phyloP scores from a whole-genome alignment of 2,888 invertebrate genomes.

The Sylvicola cinctus region DNA sequence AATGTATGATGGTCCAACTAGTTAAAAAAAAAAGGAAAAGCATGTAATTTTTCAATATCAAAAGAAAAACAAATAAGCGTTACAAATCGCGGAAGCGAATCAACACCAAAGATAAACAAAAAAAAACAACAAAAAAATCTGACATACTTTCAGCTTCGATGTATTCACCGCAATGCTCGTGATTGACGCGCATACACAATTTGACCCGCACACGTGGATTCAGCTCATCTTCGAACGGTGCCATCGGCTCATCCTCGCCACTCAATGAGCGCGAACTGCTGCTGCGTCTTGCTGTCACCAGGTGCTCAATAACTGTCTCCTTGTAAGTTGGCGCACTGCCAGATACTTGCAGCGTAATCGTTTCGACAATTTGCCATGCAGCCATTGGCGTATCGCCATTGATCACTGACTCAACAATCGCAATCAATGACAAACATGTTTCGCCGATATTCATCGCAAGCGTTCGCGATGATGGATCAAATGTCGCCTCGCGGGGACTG shows the following conservation, averaged over 20 bases:
- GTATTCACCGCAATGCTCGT: constrained; percentile 66
- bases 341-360: constrained; percentile 47
- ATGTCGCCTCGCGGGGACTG: constrained; percentile 58
- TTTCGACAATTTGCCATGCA: constrained; percentile 51
- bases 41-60: constrained; percentile 5
- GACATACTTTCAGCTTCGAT: constrained; percentile 66
- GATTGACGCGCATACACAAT: constrained; percentile 59
- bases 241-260: constrained; percentile 30
- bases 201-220: constrained; percentile 55
- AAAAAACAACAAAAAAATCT: constrained; percentile 1
- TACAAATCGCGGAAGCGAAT: constrained; percentile 4
- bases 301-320: constrained; percentile 44
- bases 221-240: constrained; percentile 36
- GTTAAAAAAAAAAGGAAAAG: constrained; percentile 6
- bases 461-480: constrained; percentile 54
- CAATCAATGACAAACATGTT: constrained; percentile 57
- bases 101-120: neutral
- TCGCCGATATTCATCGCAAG: constrained; percentile 61
- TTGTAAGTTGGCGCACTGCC: constrained; percentile 47
- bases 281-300: constrained; percentile 27
- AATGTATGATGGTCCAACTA: constrained; percentile 64
- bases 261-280: constrained; percentile 32
- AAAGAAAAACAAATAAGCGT: constrained; percentile 10
- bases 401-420: constrained; percentile 49
- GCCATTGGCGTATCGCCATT: constrained; percentile 33